These are phyloP conservation scores for Theocolax elegans DNA, from an alignment of 1,140 invertebrate species.

Conservation along the genomic window DNA sequence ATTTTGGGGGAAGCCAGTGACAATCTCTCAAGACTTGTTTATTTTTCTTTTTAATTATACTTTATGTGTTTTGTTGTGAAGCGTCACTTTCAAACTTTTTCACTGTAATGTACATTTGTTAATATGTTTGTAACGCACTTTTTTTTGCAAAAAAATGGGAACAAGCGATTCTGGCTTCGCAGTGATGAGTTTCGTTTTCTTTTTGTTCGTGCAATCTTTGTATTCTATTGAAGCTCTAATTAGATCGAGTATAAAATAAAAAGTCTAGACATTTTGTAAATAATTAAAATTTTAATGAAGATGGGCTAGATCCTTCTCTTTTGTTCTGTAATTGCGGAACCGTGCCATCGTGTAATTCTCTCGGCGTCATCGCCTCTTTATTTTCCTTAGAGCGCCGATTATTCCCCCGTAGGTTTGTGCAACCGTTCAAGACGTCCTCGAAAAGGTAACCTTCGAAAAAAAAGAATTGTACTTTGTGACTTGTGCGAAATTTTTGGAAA, in stretches of 20 bases:
- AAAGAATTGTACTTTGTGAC: background rate
- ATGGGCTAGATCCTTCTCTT: conserved; percentile 29
- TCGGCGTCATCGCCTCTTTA: conserved; percentile 34
- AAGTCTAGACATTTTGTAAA: conserved; percentile 34
- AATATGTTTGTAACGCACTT: conserved; percentile 60
- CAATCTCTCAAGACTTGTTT: conserved; percentile 17
- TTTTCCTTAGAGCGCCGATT: conserved; percentile 7
- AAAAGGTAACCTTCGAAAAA: background rate
- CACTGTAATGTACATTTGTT: conserved; percentile 62
- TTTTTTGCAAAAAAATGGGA: conserved; percentile 53
- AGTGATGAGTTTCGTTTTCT: conserved; percentile 14
- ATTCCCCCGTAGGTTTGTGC: conserved; percentile 22
- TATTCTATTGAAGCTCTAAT: conserved; percentile 19
- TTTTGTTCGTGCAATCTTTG: conserved; percentile 20
- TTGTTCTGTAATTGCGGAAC: conserved; percentile 44
- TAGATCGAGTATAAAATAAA: background rate
- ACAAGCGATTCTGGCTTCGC: background rate
- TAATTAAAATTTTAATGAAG: conserved; percentile 37
- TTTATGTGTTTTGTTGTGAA: too few relatives aligned
- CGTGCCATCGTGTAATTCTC: conserved; percentile 50
- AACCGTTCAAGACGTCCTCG: conserved; percentile 11
- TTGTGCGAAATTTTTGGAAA: background rate
- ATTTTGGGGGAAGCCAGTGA: background rate
- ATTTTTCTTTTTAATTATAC: conserved; percentile 37
- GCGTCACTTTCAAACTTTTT: too few relatives aligned